Evolutionary conservation across 2,888 invertebrate genomes (phyloP).

Genomic region (Orthosia gracilis): DNA sequence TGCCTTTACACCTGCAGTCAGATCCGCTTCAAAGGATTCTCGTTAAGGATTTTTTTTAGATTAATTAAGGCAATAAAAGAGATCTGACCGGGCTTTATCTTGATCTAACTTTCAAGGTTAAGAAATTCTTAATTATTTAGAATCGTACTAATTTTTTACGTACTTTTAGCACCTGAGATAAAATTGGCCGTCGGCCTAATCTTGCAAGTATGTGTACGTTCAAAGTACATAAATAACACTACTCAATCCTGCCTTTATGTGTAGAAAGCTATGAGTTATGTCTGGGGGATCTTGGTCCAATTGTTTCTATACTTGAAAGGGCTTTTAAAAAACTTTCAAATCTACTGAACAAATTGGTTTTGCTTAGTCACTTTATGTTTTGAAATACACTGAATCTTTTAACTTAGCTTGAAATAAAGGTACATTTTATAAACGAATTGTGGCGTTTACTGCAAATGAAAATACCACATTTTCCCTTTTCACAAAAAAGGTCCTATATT

Average conservation of each 20-base stretch:
- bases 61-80: slow-evolving; percentile 15
- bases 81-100: slow-evolving; percentile 9
- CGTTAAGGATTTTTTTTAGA: background rate
- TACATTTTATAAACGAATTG: slow-evolving; percentile 23
- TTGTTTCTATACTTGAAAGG: background rate
- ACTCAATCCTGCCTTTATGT: no score
- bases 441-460: slow-evolving; percentile 51
- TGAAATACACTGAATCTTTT: slow-evolving; percentile 36
- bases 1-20: background rate
- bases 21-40: slow-evolving; percentile 1
- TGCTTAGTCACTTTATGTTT: slow-evolving; percentile 32
- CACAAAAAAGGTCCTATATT: slow-evolving; percentile 50
- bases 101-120: slow-evolving; percentile 11
- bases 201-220: no score
- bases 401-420: slow-evolving; percentile 24
- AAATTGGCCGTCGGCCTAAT: no score
- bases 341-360: slow-evolving; percentile 5
- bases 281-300: no score
- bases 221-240: no score
- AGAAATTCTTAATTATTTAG: slow-evolving; percentile 5
- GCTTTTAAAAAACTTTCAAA: background rate
- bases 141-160: no score
- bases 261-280: no score
- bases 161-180: no score
- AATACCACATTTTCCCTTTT: slow-evolving; percentile 52